Base-by-base conservation (phyloP, 2,113 vertebrate species). In the Phasianus colchicus region DNA sequence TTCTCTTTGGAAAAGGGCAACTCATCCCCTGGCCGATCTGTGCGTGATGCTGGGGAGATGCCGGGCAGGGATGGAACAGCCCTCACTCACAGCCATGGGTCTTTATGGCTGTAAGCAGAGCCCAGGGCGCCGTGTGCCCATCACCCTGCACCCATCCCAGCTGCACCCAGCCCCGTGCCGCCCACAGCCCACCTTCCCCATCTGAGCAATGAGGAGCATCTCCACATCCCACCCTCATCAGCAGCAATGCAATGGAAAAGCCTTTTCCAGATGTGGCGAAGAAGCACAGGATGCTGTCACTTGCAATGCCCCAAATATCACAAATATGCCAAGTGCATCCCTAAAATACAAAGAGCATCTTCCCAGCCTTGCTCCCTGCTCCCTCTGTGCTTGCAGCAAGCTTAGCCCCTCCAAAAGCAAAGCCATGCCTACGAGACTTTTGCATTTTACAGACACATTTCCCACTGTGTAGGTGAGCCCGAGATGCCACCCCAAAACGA, bases 41-140 rank as follows among this genome's bases (percentile, higher is more conserved):
- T 3, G 2, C 43, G 6, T 58, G 75, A 50, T 92, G 16, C 3
- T 0, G 1, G 34, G 38, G 45, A 40, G 29, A 64, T 11, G 61
- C 61, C 8, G 25, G 61, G 61, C 61, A 64, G 61, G 61, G 91
- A 89, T 92, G 86, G 64, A 92, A 90, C 82, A 92, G 87, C 82
- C 87, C 89, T 42, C 89, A 84, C 95, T 93, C 86, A 60, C 55
- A 6, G 7, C 72, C 89, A 52, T 10, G 0, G 34, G 91, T 93
- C 95, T 96, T 96, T 96, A 91, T 96, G 93, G 96, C 72, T 74
- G 96, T 89, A 93, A 93, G 5, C 5, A 13, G 91, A 96, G 87
- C 89, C 45, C 77, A 19, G 1, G 17, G 27, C 52, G 24, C 52
- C 27, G 48, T 16, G 52, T 29, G 66, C 45, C n/a, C 84, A 18